These are phyloP conservation scores for Sardinella longiceps DNA, from an alignment of 2,797 vertebrate genomes.

Conservation along the genomic window DNA sequence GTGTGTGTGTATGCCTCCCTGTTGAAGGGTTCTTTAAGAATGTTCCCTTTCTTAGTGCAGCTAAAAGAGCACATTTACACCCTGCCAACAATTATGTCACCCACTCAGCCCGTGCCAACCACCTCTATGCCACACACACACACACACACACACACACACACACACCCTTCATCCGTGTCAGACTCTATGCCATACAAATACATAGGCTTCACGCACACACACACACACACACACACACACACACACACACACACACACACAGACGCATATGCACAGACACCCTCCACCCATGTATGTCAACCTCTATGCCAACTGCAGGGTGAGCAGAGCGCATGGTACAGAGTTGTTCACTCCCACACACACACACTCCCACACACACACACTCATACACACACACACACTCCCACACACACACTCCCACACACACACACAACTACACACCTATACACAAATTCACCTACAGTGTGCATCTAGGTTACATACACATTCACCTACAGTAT, in stretches of 20 bases:
- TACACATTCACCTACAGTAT: background rate
- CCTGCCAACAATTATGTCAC: conserved; percentile 96
- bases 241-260: too few relatives aligned
- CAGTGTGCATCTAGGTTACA: too few relatives aligned
- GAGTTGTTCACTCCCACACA: background rate
- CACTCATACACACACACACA: background rate
- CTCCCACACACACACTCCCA: background rate
- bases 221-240: conserved; percentile 36
- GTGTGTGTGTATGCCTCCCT: conserved; percentile 59
- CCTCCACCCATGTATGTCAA: too few relatives aligned
- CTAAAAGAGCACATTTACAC: conserved; percentile 83
- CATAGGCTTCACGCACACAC: background rate
- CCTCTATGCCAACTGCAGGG: too few relatives aligned
- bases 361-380: background rate
- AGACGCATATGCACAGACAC: conserved; percentile 55
- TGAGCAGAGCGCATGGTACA: too few relatives aligned
- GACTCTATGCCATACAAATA: conserved; percentile 44
- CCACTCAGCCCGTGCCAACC: conserved; percentile 8
- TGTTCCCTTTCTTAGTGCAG: conserved; percentile 64
- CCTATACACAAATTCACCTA: background rate
- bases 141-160: too few relatives aligned
- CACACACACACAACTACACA: background rate
- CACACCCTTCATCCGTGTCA: conserved; percentile 73
- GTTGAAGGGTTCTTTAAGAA: conserved; percentile 77
- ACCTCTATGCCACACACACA: too few relatives aligned